A percentile compares a stretch with the other conserved stretches of the same genome.
Evolutionary conservation across 2,797 vertebrate species (phyloP).

Genomic region (Petrocephalus sullivani): DNA sequence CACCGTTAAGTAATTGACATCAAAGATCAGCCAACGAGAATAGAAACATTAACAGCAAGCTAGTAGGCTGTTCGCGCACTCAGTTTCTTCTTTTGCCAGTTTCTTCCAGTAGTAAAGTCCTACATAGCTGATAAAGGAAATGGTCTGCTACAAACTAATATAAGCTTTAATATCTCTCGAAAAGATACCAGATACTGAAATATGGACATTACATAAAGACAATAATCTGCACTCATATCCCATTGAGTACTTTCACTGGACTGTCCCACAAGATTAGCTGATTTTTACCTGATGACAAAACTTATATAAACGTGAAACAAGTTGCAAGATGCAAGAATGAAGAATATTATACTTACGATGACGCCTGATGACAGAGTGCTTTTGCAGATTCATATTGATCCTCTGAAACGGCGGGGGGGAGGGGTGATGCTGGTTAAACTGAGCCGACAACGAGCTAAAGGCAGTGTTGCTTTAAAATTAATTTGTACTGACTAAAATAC

Average conservation of each 20-base stretch:
- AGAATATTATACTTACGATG: slow-evolving; percentile 67
- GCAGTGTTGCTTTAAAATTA: neutral
- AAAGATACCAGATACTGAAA: neutral
- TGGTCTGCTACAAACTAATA: neutral
- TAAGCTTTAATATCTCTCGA: neutral
- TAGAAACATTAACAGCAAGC: neutral
- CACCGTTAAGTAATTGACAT: neutral
- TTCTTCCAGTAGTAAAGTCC: neutral
- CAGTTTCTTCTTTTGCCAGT: neutral
- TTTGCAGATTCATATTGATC: slow-evolving; percentile 62
- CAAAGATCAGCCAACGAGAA: neutral
- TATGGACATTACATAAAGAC: neutral
- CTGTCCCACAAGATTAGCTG: neutral
- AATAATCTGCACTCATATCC: neutral
- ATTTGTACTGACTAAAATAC: neutral
- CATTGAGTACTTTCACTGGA: neutral
- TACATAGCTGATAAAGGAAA: neutral
- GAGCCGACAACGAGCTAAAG: neutral
- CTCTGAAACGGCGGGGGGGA: slow-evolving; percentile 37
- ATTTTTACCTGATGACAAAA: neutral
- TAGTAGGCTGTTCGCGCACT: neutral
- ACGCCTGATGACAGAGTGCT: slow-evolving; percentile 55
- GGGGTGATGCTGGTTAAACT: slow-evolving; percentile 1
- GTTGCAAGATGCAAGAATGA: neutral
- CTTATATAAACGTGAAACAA: neutral